Percentiles rank a stretch among this genome's conserved stretches.
These are phyloP conservation scores for Glaucomys volans DNA, from an alignment of 2,113 vertebrate species.

Conservation along the genomic window DNA sequence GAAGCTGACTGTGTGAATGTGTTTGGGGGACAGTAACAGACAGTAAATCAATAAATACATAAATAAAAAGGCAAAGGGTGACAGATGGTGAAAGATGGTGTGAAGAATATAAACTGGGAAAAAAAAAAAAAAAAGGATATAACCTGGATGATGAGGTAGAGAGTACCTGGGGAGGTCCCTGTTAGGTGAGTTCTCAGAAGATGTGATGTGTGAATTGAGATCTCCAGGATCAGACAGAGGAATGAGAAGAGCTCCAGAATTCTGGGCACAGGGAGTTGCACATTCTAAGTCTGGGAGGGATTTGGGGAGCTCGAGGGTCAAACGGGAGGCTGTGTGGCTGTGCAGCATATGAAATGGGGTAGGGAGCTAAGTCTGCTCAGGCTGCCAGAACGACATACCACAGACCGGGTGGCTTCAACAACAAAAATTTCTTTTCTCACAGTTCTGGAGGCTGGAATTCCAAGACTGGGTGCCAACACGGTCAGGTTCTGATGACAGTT, in stretches of 20 bases:
- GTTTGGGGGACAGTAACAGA: background rate
- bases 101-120: background rate
- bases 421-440: background rate
- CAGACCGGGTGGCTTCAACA: background rate
- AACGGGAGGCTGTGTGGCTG: background rate
- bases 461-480: background rate
- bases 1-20: too few species aligned
- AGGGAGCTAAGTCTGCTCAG: background rate
- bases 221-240: background rate
- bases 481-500: background rate
- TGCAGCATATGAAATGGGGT: rapidly evolving
- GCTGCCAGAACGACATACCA: background rate
- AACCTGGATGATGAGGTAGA: background rate
- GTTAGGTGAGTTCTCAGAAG: background rate
- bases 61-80: background rate
- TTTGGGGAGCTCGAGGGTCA: background rate
- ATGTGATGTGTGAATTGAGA: background rate
- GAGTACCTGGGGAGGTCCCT: background rate
- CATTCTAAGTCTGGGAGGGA: background rate
- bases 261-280: background rate
- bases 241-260: background rate
- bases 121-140: background rate
- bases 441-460: background rate
- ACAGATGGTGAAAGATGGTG: background rate
- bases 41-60: background rate